Conservation (phyloP, 2,888 invertebrate species). For the Cheilosia impressa region DNA sequence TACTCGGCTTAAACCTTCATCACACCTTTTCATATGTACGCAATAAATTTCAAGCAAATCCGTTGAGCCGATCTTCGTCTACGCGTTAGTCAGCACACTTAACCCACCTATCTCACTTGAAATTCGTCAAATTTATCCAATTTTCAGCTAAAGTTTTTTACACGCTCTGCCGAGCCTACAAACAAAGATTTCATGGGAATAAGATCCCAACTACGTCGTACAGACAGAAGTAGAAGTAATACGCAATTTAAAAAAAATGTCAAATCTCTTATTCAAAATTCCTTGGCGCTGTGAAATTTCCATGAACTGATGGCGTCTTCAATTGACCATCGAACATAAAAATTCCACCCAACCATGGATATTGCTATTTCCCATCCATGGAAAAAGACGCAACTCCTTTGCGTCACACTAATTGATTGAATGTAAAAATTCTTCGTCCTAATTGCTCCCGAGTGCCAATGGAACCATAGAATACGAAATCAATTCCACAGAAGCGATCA, state of each 20-base stretch:
- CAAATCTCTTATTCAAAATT: background rate
- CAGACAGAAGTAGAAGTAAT: background rate
- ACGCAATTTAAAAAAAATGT: background rate
- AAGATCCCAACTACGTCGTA: background rate
- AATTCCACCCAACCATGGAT: background rate
- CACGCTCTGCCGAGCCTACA: background rate
- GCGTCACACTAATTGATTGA: slow-evolving; percentile 59
- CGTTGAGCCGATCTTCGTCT: background rate
- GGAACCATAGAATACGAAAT: slow-evolving; percentile 71
- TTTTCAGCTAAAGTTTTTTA: background rate
- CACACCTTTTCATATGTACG: background rate
- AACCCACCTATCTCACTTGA: background rate
- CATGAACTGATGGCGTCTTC: background rate
- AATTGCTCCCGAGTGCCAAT: slow-evolving; percentile 73
- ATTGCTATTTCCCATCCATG: background rate
- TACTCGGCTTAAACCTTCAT: background rate
- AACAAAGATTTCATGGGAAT: background rate
- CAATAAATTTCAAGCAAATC: background rate
- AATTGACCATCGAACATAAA: background rate
- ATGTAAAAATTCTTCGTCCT: slow-evolving; percentile 64
- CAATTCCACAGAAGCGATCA: slow-evolving; percentile 62
- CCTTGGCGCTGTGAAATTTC: background rate
- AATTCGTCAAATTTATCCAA: background rate
- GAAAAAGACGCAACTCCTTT: background rate
- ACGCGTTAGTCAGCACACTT: too few relatives aligned